Conservation (phyloP, 2,888 invertebrate genomes). For the Ametastegia equiseti region DNA sequence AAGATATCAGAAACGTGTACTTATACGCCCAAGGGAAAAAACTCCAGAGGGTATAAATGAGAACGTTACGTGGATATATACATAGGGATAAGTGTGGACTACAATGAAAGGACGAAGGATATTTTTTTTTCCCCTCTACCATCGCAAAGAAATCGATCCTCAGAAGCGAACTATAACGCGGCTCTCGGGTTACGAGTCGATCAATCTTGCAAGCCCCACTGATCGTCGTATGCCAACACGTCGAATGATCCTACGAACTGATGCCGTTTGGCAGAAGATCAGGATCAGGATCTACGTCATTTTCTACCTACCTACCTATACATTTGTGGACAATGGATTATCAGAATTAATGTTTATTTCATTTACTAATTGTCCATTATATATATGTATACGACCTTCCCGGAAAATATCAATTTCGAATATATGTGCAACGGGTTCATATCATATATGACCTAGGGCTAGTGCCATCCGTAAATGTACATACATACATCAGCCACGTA, state of each 20-base stretch:
- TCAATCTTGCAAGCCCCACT: conserved; percentile 33
- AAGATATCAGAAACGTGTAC: neutral
- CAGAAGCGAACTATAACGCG: too few species aligned
- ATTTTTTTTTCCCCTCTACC: neutral
- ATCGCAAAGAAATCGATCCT: conserved; percentile 16
- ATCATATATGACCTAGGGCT: too few species aligned
- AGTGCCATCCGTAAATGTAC: too few species aligned
- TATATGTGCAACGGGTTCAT: too few species aligned
- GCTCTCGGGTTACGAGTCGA: conserved; percentile 25
- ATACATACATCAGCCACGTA: too few species aligned
- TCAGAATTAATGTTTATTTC: neutral
- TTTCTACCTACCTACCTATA: too few species aligned
- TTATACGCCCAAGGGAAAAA: too few species aligned
- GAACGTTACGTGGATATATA: neutral
- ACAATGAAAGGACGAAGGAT: neutral
- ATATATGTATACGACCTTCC: too few species aligned
- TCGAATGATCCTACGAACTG: neutral
- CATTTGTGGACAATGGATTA: neutral
- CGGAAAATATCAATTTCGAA: too few species aligned
- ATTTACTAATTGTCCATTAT: too few species aligned
- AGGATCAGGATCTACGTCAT: neutral
- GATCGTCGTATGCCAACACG: conserved; percentile 12
- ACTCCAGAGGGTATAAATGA: neutral
- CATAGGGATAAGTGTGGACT: neutral
- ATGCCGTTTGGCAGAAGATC: neutral